Evolutionary conservation across 2,888 invertebrate genomes (phyloP), one percentile per base, ranked within the genome.

Genomic region (Aleiodes testaceus): DNA sequence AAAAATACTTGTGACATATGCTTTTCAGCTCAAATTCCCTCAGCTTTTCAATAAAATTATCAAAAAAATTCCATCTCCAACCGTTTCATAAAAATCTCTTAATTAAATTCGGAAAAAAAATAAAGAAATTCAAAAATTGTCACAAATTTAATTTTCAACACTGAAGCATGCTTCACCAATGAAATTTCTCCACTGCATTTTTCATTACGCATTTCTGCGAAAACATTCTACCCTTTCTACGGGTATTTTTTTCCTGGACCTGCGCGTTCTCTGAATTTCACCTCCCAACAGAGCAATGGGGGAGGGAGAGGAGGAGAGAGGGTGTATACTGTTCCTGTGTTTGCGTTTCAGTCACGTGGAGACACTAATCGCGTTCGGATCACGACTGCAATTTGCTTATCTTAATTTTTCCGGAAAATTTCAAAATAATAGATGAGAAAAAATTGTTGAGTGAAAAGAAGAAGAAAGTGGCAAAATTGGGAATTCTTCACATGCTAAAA

Each of bases 291-390:
- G 36, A 36, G 36, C 36, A 9, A 20, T 20, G 52, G 52, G 52
- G 52, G 12, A 5, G 5, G 22, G 52, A 12, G 20, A 7, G 11
- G 22, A 11, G 52, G 9, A 11, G 52, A 36, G 36, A 36, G 36
- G 36, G 75, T 77, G 72, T 76, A 64, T 76, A 78, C 74, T 11
- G 20, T 12, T 20, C 11, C 52, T 73, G 74, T 66, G 59, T 64
- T 71, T 76, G 77, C 76, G 72, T 78, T 73, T 80, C 82, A 84
- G 83, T 84, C 83, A 84, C 83, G 83, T 84, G 83, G 83, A 80
- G 82, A 79, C 73, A 77, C 75, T 79, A 76, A 79, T 79, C 80
- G 80, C 77, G 79, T 77, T 74, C 80, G 78, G 81, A 78, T 77
- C 80, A 74, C 74, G 70, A 69, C 52, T 71, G n/a, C 12, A 53